A percentile compares a stretch with the other conserved stretches of the same genome.
Evolutionary conservation across 1,140 invertebrate genomes (phyloP).

Genomic region (Drosophila kurseongensis): DNA sequence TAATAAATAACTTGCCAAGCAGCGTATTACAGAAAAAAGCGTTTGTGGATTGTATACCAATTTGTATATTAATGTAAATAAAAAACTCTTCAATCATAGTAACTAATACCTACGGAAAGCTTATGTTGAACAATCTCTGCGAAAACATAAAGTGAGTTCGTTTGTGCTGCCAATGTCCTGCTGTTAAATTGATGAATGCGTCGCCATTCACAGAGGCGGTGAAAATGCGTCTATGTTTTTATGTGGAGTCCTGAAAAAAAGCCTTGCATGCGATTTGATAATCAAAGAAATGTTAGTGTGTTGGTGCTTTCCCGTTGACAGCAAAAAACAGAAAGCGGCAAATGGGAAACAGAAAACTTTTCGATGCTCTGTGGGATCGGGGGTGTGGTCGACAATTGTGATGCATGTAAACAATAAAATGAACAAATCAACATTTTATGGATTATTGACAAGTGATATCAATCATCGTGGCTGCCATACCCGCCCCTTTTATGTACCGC

Average conservation of each 20-base stretch:
- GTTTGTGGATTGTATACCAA: neutral
- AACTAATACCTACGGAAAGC: neutral
- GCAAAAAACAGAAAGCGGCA: slow-evolving; percentile 26
- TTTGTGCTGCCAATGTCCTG: slow-evolving; percentile 64
- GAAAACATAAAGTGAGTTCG: slow-evolving; percentile 19
- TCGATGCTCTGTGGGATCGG: slow-evolving; percentile 21
- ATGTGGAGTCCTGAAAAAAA: slow-evolving; percentile 18
- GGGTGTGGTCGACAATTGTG: slow-evolving; percentile 56
- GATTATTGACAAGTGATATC: slow-evolving; percentile 80
- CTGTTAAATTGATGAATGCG: slow-evolving; percentile 78
- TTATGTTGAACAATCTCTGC: neutral
- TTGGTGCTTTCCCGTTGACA: slow-evolving; percentile 26
- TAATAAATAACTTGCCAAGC: no score
- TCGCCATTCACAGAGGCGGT: slow-evolving; percentile 43
- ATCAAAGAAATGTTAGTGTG: slow-evolving; percentile 52
- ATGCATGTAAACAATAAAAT: slow-evolving; percentile 79
- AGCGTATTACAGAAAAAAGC: no score
- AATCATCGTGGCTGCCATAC: slow-evolving; percentile 53
- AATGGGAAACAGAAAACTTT: slow-evolving; percentile 27
- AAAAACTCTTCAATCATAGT: neutral
- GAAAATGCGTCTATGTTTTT: slow-evolving; percentile 38
- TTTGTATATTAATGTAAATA: slow-evolving; percentile 41
- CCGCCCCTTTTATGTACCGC: neutral
- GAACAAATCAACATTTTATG: slow-evolving; percentile 81
- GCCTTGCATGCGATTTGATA: slow-evolving; percentile 57